Base-by-base conservation (phyloP, 2,113 vertebrate species). In the Mesitornis unicolor region DNA sequence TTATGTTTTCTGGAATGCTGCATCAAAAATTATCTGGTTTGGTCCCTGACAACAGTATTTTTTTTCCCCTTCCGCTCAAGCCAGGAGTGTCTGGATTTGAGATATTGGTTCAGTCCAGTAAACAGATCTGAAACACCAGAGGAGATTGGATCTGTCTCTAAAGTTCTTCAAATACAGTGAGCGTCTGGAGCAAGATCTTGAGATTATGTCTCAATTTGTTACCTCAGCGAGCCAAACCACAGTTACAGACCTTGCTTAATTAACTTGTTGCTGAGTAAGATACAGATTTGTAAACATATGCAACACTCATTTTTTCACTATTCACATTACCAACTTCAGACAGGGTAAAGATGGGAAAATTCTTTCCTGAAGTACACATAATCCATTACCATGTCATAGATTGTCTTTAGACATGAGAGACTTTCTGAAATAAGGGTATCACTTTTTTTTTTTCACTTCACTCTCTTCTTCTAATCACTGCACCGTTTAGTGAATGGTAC, bases 1-100 rank as follows among this genome's bases (percentile, higher is more conserved):
- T 96, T 95, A 93, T 93, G 73, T 96, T 97, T 97, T 97, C 90
- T 97, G 94, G 93, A 98, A 97, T 95, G 84, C 50, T 96, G 67
- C 86, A 96, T 95, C 53, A 84, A 97, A 96, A 96, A 89, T 95
- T 91, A 95, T 84, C 82, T 71, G 51, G 38, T 88, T 97, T 57
- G 65, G 96, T 97, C 82, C 51, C 77, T 68, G 35, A 40, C 9
- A 95, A 87, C 47, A 69, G 15, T 42, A 38, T 14, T 83, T 81
- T 95, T 95, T 90, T 45, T n/a, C n/a, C 28, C 63, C 38, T 53
- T n/a, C 57, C 56, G 87, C 69, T 77, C 54, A 67, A 87, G 51
- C 53, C 38, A 90, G 42, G 2, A 7, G 15, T 56, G 22, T 54
- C 60, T 38, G 25, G 10, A 77, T 40, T 28, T 64, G 31, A 85